Evolutionary conservation across 2,888 invertebrate genomes (phyloP).

Genomic region (Villa cingulata): DNA sequence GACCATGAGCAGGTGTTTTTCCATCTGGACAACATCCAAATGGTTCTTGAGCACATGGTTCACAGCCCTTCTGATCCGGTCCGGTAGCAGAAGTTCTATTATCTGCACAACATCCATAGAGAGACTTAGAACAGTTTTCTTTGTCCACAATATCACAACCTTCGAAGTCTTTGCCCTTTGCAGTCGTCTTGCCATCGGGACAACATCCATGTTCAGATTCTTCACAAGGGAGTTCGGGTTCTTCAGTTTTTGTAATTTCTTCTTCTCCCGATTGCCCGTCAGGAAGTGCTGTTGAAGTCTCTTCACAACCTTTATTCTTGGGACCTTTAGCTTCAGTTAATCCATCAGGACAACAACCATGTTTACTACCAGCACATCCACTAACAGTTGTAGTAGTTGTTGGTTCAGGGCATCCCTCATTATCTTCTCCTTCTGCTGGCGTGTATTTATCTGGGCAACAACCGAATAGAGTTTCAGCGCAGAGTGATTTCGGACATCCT

Average conservation of each 20-base stretch:
- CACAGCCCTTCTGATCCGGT: conserved; percentile 59
- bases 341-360: conserved; percentile 60
- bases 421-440: conserved; percentile 59
- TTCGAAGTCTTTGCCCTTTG: conserved; percentile 41
- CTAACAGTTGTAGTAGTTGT: conserved; percentile 40
- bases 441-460: conserved; percentile 73
- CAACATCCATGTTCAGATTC: conserved; percentile 48
- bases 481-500: conserved; percentile 64
- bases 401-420: conserved; percentile 62
- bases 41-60: conserved; percentile 50
- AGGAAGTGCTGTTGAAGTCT: conserved; percentile 10
- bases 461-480: conserved; percentile 68
- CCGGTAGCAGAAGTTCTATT: conserved; percentile 52
- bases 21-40: conserved; percentile 84
- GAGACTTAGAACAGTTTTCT: conserved; percentile 39
- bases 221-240: conserved; percentile 1
- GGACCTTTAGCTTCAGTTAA: conserved; percentile 49
- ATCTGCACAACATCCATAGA: conserved; percentile 68
- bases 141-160: conserved; percentile 22
- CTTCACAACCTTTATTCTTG: conserved; percentile 26
- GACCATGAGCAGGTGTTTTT: conserved; percentile 73
- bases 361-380: conserved; percentile 14
- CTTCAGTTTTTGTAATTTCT: conserved; percentile 20
- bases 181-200: conserved; percentile 49
- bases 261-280: conserved; percentile 15